Conservation (phyloP, 2,113 vertebrate species). For the Calyptomena viridis region DNA sequence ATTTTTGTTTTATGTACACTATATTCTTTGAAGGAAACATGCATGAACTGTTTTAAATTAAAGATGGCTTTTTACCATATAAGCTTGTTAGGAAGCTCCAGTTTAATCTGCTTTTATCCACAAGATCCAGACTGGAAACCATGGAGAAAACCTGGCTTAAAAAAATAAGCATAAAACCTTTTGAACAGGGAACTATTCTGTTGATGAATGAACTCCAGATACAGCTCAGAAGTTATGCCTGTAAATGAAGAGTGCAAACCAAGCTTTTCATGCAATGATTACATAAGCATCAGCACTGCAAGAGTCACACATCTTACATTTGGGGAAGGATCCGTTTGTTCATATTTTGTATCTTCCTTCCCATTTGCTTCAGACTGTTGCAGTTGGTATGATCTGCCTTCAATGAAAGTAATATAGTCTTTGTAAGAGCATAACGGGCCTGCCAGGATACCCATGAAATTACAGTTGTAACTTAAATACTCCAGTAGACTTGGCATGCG, state of each 20-base stretch:
- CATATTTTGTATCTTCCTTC: conserved; percentile 83
- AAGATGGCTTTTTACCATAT: conserved; percentile 17
- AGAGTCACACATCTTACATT: conserved; percentile 78
- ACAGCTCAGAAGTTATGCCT: conserved; percentile 1
- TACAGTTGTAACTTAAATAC: conserved; percentile 97
- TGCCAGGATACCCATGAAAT: conserved; percentile 98
- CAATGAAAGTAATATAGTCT: conserved; percentile 95
- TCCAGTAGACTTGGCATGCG: conserved; percentile 95
- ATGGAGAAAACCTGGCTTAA: conserved; percentile 7
- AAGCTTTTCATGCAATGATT: conserved; percentile 5
- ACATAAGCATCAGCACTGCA: neutral
- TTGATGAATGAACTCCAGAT: neutral
- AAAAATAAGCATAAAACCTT: neutral
- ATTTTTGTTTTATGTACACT: neutral
- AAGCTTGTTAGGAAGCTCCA: conserved; percentile 2
- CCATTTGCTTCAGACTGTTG: conserved; percentile 82
- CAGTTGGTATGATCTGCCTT: conserved; percentile 84
- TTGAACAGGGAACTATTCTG: neutral
- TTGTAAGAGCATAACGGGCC: conserved; percentile 97
- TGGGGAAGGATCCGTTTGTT: conserved; percentile 87
- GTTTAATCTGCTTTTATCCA: neutral
- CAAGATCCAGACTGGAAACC: conserved; percentile 2
- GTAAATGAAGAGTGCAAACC: conserved; percentile 22
- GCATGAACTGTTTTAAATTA: neutral
- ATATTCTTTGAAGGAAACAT: neutral